Conservation (phyloP, 2,888 invertebrate species). For the Synanthedon vespiformis region DNA sequence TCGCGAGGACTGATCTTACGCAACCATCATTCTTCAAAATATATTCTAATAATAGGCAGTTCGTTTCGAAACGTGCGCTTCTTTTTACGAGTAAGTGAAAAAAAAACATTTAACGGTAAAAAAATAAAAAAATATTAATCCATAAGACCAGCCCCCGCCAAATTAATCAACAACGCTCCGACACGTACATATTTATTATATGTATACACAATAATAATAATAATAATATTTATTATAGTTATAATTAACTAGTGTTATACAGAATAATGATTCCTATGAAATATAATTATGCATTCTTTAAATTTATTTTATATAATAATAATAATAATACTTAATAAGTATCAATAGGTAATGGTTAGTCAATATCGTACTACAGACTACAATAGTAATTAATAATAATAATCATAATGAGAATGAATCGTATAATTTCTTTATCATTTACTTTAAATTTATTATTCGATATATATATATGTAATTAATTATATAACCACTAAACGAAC, state of each 20-base stretch:
- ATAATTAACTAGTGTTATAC: conserved; percentile 72
- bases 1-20: conserved; percentile 57
- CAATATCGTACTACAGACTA: conserved; percentile 66
- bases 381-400: conserved; percentile 37
- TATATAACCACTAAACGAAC: conserved; percentile 53
- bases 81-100: conserved; percentile 63
- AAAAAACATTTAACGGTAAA: conserved; percentile 64
- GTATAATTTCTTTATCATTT: conserved; percentile 62
- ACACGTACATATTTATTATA: conserved; percentile 32
- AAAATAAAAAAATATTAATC: conserved; percentile 70
- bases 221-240: conserved; percentile 63
- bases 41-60: conserved; percentile 71
- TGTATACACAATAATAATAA: conserved; percentile 37
- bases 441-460: conserved; percentile 62
- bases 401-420: conserved; percentile 62
- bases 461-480: conserved; percentile 18
- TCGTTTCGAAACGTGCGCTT: conserved; percentile 50
- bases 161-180: conserved; percentile 40
- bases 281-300: conserved; percentile 72
- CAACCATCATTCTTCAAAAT: conserved; percentile 67
- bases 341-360: conserved; percentile 71
- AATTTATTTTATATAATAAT: conserved; percentile 70
- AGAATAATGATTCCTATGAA: conserved; percentile 73
- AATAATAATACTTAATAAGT: conserved; percentile 71
- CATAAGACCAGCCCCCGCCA: conserved; percentile 61